Conservation (phyloP, 2,888 invertebrate species). For the Mythimna pallens region DNA sequence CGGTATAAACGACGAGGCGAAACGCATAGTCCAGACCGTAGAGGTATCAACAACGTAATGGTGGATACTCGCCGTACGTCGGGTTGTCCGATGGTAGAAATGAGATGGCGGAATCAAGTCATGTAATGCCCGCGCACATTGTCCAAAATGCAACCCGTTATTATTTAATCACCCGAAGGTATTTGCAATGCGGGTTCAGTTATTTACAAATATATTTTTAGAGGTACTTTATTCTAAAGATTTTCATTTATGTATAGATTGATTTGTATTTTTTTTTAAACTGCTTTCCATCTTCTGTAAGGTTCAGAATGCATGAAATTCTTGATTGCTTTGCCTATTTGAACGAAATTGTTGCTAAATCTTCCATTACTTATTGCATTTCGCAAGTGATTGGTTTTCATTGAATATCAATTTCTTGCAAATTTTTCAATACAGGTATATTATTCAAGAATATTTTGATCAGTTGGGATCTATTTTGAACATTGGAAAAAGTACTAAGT, state of each 20-base stretch:
- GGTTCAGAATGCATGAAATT: slow-evolving; percentile 20
- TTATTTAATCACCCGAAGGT: too few species aligned
- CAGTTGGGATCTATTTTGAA: neutral
- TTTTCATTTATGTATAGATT: neutral
- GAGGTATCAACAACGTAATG: too few species aligned
- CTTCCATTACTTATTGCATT: slow-evolving; percentile 20
- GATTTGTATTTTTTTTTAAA: slow-evolving; percentile 38
- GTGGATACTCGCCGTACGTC: too few species aligned
- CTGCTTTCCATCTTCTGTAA: neutral
- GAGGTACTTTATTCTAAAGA: slow-evolving; percentile 7
- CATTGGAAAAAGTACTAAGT: neutral
- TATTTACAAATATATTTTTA: slow-evolving; percentile 17
- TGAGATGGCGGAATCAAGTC: too few species aligned
- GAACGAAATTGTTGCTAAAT: slow-evolving; percentile 12
- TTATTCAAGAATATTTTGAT: neutral
- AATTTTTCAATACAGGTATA: neutral
- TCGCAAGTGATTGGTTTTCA: slow-evolving; percentile 18
- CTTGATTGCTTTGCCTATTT: neutral
- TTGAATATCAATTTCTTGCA: neutral
- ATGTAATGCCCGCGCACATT: too few species aligned
- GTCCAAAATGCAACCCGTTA: too few species aligned
- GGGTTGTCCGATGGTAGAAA: too few species aligned
- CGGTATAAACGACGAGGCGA: too few species aligned
- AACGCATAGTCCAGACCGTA: too few species aligned
- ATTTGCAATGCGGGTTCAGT: too few species aligned